Conservation (phyloP, 2,888 invertebrate genomes). For the Xestia ashworthii region DNA sequence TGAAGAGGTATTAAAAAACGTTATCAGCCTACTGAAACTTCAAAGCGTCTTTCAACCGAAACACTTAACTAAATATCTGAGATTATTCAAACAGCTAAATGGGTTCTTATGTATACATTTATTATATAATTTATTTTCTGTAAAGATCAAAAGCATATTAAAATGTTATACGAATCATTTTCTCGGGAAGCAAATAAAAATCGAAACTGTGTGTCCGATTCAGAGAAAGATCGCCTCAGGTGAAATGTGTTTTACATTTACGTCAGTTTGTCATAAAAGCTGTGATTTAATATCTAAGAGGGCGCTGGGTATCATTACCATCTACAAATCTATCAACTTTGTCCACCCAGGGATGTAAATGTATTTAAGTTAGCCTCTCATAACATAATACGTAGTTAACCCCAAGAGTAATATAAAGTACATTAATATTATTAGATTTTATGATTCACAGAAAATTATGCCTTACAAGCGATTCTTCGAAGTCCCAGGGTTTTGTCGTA, state of each 20-base stretch:
- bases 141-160: background rate
- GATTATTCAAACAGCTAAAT: conserved; percentile 34
- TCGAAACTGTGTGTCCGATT: conserved; percentile 12
- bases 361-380: conserved; percentile 30
- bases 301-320: conserved; percentile 33
- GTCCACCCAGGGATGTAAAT: conserved; percentile 17
- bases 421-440: conserved; percentile 33
- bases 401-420: conserved; percentile 23
- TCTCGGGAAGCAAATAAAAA: conserved; percentile 16
- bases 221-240: conserved; percentile 18
- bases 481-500: conserved; percentile 33
- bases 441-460: conserved; percentile 58
- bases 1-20: conserved; percentile 80
- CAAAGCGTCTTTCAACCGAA: conserved; percentile 75
- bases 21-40: conserved; percentile 82
- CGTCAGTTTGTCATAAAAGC: conserved; percentile 40
- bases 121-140: conserved; percentile 20
- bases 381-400: conserved; percentile 22
- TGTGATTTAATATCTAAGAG: conserved; percentile 33
- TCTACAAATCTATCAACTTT: conserved; percentile 52
- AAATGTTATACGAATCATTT: background rate
- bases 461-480: conserved; percentile 31
- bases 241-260: conserved; percentile 7
- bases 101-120: conserved; percentile 18
- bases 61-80: conserved; percentile 62